Conservation (phyloP, 2,888 invertebrate species). For the Tetragonula carbonaria region DNA sequence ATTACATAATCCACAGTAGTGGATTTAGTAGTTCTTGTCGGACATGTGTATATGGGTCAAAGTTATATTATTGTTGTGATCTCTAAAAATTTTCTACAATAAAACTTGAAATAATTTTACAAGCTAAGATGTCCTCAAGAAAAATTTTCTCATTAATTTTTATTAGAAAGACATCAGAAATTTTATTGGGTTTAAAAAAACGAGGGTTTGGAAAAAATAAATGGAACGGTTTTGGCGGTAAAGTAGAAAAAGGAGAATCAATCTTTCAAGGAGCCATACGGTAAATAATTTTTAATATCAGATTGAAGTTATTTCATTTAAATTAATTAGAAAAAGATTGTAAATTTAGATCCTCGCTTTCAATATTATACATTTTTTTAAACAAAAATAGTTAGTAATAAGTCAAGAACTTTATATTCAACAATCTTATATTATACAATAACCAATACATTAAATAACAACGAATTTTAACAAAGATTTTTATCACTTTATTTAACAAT, state of each 20-base stretch:
- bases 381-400: slow-evolving; percentile 1
- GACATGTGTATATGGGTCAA: too few species aligned
- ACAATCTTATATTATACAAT: slow-evolving; percentile 74
- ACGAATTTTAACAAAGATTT: slow-evolving; percentile 52
- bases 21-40: too few species aligned
- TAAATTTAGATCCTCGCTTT: too few species aligned
- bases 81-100: neutral
- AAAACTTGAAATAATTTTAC: neutral
- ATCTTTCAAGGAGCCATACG: slow-evolving; percentile 87
- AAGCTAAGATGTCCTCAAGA: slow-evolving; percentile 19
- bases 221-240: slow-evolving; percentile 94
- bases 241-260: slow-evolving; percentile 88
- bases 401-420: slow-evolving; percentile 55
- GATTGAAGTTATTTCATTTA: neutral
- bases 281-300: slow-evolving; percentile 74
- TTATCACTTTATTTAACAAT: slow-evolving; percentile 20
- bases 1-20: too few species aligned
- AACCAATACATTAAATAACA: slow-evolving; percentile 73
- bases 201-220: slow-evolving; percentile 89
- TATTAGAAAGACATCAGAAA: slow-evolving; percentile 80
- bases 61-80: neutral
- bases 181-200: slow-evolving; percentile 90
- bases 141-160: slow-evolving; percentile 85
- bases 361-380: neutral
- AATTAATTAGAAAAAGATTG: neutral